These are phyloP conservation scores for Proisotoma minuta DNA, from an alignment of 2,888 invertebrate species.

Conservation along the genomic window DNA sequence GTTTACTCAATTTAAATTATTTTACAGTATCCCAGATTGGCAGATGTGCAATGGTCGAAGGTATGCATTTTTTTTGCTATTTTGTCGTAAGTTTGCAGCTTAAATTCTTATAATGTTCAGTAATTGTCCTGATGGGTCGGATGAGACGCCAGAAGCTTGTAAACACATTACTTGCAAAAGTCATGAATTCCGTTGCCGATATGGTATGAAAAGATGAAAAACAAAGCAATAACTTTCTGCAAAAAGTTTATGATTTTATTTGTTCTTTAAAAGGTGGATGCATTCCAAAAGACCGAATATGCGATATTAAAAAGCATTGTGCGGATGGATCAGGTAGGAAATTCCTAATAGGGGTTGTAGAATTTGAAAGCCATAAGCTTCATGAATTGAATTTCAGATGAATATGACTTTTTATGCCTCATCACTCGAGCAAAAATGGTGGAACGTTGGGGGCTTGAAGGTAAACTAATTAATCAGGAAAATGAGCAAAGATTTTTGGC, in stretches of 20 bases:
- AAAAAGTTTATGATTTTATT: not conserved
- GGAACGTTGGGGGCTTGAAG: slow-evolving; percentile 9
- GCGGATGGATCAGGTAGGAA: slow-evolving; percentile 33
- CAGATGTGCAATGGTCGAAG: slow-evolving; percentile 34
- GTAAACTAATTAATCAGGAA: slow-evolving; percentile 2
- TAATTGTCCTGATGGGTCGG: slow-evolving; percentile 31
- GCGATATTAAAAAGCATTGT: slow-evolving; percentile 41
- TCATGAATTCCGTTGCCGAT: slow-evolving; percentile 41
- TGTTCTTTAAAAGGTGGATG: slow-evolving; percentile 28
- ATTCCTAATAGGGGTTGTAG: not conserved
- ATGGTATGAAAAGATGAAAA: slow-evolving; percentile 21
- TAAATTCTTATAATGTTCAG: not conserved
- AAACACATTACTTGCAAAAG: slow-evolving; percentile 34
- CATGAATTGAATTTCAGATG: slow-evolving; percentile 24
- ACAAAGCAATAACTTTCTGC: not conserved
- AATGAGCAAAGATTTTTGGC: not conserved
- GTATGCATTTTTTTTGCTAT: not conserved
- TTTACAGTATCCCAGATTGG: slow-evolving; percentile 34
- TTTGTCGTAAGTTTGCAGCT: not conserved
- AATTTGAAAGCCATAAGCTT: not conserved
- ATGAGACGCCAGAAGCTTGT: slow-evolving; percentile 41
- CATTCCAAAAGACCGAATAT: slow-evolving; percentile 27
- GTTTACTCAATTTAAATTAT: not conserved
- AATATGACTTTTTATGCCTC: slow-evolving; percentile 41
- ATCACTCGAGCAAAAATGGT: slow-evolving; percentile 45